A percentile compares a stretch with the other conserved stretches of the same genome.
These are phyloP conservation scores for Orycteropus afer DNA, from an alignment of 2,113 vertebrate species.

Conservation along the genomic window DNA sequence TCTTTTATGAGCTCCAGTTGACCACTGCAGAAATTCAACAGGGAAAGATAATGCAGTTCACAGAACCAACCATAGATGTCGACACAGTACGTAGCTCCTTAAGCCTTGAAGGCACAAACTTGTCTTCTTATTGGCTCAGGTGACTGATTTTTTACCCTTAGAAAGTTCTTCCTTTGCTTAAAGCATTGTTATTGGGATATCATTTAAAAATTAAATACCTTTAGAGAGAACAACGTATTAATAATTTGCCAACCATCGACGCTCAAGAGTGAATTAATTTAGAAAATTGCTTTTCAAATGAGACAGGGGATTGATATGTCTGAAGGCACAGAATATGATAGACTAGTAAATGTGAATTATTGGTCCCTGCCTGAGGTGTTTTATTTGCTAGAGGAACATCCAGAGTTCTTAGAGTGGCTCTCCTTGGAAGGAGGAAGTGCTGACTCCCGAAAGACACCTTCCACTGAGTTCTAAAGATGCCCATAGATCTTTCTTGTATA, in stretches of 20 bases:
- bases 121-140: neutral
- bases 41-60: neutral
- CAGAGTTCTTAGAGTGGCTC: neutral
- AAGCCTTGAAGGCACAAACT: fast-evolving
- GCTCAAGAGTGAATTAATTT: neutral
- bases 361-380: neutral
- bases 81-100: slow-evolving; percentile 52
- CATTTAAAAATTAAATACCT: neutral
- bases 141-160: neutral
- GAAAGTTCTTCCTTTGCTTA: slow-evolving; percentile 6
- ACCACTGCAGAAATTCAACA: fast-evolving
- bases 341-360: fast-evolving
- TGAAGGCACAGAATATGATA: neutral
- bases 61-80: slow-evolving; percentile 34
- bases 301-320: neutral
- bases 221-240: neutral
- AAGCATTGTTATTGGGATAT: neutral
- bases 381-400: no score
- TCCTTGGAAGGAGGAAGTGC: neutral
- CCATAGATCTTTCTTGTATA: neutral
- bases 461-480: neutral
- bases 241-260: neutral
- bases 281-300: neutral
- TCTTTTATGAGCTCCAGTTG: fast-evolving
- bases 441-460: neutral